Conservation (phyloP, 2,888 invertebrate genomes). For the Chrysopilus asiliformis region DNA sequence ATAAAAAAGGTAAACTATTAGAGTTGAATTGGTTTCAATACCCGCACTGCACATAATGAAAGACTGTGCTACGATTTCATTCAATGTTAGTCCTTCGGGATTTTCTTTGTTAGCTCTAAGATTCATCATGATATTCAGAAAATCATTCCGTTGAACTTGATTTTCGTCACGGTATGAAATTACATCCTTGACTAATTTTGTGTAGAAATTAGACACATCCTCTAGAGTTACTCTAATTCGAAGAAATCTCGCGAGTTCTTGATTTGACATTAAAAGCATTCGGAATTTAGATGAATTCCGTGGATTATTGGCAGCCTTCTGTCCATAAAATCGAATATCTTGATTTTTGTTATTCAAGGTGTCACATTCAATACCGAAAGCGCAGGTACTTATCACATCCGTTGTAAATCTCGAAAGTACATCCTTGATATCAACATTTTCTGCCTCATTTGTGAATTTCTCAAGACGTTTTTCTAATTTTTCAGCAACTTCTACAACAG, state of each 20-base stretch:
- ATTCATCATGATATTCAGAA: constrained; percentile 42
- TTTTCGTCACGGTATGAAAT: constrained; percentile 38
- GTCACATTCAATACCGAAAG: no score
- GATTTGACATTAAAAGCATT: no score
- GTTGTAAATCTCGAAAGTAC: no score
- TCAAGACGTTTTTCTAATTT: no score
- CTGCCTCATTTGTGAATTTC: no score
- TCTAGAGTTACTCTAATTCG: constrained; percentile 7
- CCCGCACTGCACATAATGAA: constrained; percentile 27
- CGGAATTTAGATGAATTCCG: no score
- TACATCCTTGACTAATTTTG: constrained; percentile 36
- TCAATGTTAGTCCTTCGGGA: neutral
- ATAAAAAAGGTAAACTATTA: constrained; percentile 22
- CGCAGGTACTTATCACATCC: no score
- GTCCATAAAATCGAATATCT: no score
- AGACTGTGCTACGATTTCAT: constrained; percentile 19
- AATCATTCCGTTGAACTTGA: constrained; percentile 39
- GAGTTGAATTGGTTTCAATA: constrained; percentile 26
- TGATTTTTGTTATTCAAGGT: no score
- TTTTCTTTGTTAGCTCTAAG: constrained; percentile 33
- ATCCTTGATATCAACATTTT: no score
- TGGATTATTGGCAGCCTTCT: no score
- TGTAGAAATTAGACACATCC: constrained; percentile 36
- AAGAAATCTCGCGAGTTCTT: constrained; percentile 19
- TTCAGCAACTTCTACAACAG: no score